phyloP scores from a whole-genome alignment of 1,140 invertebrate species.

The Tribolium castaneum region DNA sequence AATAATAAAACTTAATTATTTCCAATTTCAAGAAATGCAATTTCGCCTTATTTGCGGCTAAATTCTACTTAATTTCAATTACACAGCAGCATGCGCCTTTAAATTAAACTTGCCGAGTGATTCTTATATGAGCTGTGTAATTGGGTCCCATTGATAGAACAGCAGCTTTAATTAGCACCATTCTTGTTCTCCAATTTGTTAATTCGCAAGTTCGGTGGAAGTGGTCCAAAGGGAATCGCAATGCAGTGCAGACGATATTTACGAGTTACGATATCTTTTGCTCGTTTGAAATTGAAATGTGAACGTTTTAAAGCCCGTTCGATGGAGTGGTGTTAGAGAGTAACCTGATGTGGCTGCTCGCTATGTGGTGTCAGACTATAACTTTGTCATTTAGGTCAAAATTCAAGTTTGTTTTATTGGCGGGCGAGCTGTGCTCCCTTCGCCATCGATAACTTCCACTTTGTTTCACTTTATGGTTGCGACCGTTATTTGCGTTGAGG shows the following conservation, averaged over 20 bases:
- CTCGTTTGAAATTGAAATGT: background rate
- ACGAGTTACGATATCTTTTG: background rate
- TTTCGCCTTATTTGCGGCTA: slow-evolving; percentile 1
- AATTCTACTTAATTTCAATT: slow-evolving; percentile 13
- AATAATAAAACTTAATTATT: background rate
- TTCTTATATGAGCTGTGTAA: slow-evolving; percentile 12
- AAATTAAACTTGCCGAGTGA: slow-evolving; percentile 12
- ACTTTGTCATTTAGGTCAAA: slow-evolving; percentile 42
- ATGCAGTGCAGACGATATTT: background rate
- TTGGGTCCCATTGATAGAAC: slow-evolving; percentile 24
- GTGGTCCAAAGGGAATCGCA: background rate
- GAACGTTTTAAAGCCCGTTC: background rate
- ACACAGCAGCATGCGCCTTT: background rate
- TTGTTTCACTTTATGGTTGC: slow-evolving; percentile 37
- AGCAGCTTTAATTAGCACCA: slow-evolving; percentile 15
- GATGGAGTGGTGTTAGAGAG: background rate
- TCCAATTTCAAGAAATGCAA: background rate
- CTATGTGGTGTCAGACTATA: slow-evolving; percentile 36
- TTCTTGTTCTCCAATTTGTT: slow-evolving; percentile 27
- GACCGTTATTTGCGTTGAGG: slow-evolving; percentile 23
- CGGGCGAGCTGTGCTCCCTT: slow-evolving; percentile 23
- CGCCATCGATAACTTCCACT: slow-evolving; percentile 37
- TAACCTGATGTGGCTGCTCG: slow-evolving; percentile 20
- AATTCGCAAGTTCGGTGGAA: background rate
- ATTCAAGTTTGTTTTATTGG: slow-evolving; percentile 41